Percentiles rank a stretch among this genome's conserved stretches.
Evolutionary conservation across 2,797 vertebrate species (phyloP).

Genomic region (Huso huso): DNA sequence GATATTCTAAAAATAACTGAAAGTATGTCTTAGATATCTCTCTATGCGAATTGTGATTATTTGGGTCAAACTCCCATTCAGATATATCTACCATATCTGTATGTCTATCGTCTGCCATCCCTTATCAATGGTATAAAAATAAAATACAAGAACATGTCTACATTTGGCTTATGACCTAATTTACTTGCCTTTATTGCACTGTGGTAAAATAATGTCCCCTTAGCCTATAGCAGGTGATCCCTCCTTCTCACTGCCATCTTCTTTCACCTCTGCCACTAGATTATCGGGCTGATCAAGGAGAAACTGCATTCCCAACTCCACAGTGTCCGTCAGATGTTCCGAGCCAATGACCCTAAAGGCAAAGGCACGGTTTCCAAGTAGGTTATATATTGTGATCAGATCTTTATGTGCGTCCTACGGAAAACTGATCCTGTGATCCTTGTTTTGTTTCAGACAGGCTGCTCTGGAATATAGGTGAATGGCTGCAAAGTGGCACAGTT

Average conservation of each 20-base stretch:
- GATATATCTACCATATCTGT: background rate
- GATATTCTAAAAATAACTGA: too few relatives aligned
- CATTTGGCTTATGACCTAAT: background rate
- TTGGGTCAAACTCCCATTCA: background rate
- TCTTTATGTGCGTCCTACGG: background rate
- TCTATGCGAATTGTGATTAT: too few relatives aligned
- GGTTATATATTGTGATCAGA: constrained; percentile 7
- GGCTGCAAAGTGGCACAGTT: background rate
- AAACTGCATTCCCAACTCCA: constrained; percentile 19
- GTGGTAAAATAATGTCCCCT: background rate
- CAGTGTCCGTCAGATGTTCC: constrained; percentile 25
- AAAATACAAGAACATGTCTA: too few relatives aligned
- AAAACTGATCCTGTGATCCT: background rate
- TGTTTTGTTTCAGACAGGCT: background rate
- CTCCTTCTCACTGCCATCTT: background rate
- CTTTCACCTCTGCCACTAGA: constrained; percentile 8
- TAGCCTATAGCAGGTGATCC: background rate
- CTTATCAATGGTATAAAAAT: background rate
- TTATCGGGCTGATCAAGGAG: constrained; percentile 20
- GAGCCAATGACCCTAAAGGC: constrained; percentile 26
- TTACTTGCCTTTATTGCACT: too few relatives aligned
- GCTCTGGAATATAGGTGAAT: background rate
- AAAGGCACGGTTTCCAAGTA: constrained; percentile 27
- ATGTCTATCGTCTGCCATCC: background rate
- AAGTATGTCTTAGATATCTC: too few relatives aligned